Percentiles rank a stretch among this genome's conserved stretches.
Evolutionary conservation across 2,797 vertebrate species (phyloP).

Genomic region (Cossypha niveicapilla): DNA sequence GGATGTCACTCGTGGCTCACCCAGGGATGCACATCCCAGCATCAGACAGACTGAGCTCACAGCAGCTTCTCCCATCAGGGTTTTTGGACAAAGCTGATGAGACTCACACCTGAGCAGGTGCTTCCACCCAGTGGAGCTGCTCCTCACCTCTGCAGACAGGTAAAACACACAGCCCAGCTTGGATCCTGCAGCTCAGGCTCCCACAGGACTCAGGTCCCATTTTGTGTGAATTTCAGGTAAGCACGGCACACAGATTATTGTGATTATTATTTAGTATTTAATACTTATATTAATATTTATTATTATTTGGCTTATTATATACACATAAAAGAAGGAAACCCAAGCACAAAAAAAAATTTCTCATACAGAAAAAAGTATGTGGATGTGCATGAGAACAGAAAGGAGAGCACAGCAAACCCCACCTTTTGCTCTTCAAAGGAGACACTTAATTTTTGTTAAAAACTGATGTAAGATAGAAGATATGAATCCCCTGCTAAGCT

Average conservation of each 20-base stretch:
- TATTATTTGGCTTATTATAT: neutral
- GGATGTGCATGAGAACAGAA: neutral
- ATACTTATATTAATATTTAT: neutral
- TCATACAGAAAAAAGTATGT: rapidly evolving
- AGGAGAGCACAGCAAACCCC: neutral
- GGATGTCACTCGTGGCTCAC: rapidly evolving
- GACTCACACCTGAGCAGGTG: neutral
- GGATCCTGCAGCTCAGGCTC: neutral
- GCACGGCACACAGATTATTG: neutral
- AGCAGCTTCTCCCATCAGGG: neutral
- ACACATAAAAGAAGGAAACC: neutral
- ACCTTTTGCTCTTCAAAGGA: neutral
- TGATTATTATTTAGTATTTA: no score
- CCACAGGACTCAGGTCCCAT: neutral
- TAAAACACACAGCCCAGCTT: neutral
- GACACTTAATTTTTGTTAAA: neutral
- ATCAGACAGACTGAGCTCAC: neutral
- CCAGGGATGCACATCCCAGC: neutral
- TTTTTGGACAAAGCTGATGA: rapidly evolving
- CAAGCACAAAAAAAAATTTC: neutral
- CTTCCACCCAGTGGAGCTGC: neutral
- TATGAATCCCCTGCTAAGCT: neutral
- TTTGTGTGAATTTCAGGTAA: neutral
- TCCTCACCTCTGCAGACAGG: neutral
- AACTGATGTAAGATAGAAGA: neutral